A percentile compares a stretch with the other conserved stretches of the same genome.
Conservation (phyloP, 2,797 vertebrate species). For the Rhinatrema bivittatum region DNA sequence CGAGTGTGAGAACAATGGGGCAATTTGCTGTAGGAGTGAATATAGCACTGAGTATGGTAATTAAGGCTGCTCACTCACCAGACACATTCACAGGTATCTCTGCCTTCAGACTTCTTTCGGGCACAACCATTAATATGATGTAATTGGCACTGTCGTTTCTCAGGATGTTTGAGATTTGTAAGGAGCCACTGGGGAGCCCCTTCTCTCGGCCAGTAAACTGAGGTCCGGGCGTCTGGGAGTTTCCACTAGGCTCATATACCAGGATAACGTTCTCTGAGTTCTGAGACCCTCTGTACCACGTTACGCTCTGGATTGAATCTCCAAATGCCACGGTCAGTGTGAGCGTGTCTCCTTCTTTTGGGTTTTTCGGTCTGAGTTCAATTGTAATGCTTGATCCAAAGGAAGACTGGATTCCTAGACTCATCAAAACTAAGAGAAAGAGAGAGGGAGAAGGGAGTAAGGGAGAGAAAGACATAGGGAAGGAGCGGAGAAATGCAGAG, state of each 20-base stretch:
- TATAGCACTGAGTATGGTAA: too few species aligned
- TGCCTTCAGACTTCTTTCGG: neutral
- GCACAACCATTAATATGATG: neutral
- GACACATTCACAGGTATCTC: neutral
- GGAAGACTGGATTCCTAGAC: neutral
- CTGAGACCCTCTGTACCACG: neutral
- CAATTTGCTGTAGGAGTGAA: too few species aligned
- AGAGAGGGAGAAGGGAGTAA: too few species aligned
- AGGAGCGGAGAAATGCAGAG: too few species aligned
- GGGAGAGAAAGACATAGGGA: neutral
- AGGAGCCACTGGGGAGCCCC: neutral
- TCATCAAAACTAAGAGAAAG: too few species aligned
- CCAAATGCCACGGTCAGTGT: neutral
- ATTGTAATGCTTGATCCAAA: neutral
- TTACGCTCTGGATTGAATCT: too few species aligned
- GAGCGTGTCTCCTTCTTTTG: fast-evolving
- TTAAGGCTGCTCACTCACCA: too few species aligned
- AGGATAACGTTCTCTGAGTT: neutral
- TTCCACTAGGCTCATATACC: neutral
- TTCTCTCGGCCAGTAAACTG: neutral
- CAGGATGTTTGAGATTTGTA: neutral
- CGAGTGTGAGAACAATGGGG: too few species aligned
- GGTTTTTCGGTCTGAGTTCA: fast-evolving
- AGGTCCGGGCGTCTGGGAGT: neutral
- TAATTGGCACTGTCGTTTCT: neutral